Evolutionary conservation across 1,140 invertebrate species (phyloP).

Genomic region (Drosophila murphyi): DNA sequence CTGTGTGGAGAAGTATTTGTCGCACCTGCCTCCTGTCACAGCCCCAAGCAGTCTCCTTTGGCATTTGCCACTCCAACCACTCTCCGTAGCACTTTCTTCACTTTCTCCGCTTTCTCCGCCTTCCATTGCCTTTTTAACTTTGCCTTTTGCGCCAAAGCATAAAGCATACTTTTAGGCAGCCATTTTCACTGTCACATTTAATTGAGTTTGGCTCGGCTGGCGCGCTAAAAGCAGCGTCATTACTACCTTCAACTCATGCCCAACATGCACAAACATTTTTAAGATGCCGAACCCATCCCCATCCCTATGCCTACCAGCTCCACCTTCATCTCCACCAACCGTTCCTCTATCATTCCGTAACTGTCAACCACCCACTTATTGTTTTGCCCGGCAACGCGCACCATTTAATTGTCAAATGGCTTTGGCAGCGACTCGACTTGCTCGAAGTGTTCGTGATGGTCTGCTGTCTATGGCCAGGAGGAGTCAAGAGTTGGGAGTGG

Average conservation of each 20-base stretch:
- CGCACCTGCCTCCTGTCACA: slow-evolving; percentile 38
- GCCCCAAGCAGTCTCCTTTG: slow-evolving; percentile 10
- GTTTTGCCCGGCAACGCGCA: slow-evolving; percentile 48
- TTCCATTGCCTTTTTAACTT: background rate
- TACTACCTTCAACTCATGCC: slow-evolving; percentile 52
- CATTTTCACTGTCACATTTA: slow-evolving; percentile 82
- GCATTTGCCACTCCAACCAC: slow-evolving; percentile 7
- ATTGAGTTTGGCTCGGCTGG: slow-evolving; percentile 71
- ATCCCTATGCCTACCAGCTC: background rate
- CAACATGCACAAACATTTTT: slow-evolving; percentile 55
- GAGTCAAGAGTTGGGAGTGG: background rate
- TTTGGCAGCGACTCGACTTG: slow-evolving; percentile 40
- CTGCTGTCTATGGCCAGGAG: background rate
- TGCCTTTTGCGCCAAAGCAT: slow-evolving; percentile 36
- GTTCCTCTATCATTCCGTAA: slow-evolving; percentile 2
- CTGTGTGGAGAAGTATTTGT: slow-evolving; percentile 22
- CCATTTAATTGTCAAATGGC: slow-evolving; percentile 81
- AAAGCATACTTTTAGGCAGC: slow-evolving; percentile 80
- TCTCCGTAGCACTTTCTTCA: background rate
- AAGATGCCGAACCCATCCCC: slow-evolving; percentile 54
- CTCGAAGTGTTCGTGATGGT: background rate
- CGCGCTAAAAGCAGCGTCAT: slow-evolving; percentile 79
- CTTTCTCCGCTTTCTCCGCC: background rate
- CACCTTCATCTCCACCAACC: background rate
- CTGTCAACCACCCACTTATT: slow-evolving; percentile 9